These are phyloP conservation scores for Rhagium mordax DNA, from an alignment of 2,888 invertebrate species.

Conservation along the genomic window DNA sequence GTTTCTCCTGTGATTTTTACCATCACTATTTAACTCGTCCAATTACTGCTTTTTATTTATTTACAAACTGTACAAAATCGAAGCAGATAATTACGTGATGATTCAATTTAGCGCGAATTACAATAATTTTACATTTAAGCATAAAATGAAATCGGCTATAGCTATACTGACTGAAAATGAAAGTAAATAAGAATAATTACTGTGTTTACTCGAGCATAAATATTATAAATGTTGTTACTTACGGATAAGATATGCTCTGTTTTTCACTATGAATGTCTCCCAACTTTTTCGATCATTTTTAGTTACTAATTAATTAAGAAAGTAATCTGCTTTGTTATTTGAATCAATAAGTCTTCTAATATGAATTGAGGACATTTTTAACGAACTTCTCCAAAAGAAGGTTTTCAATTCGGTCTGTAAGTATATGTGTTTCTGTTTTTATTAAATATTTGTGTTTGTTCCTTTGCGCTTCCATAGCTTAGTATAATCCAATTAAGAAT, in stretches of 20 bases:
- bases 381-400: too few species aligned
- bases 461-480: too few species aligned
- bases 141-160: constrained; percentile 1
- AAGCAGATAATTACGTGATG: background rate
- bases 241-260: constrained; percentile 22
- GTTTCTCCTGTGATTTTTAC: too few species aligned
- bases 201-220: constrained; percentile 21
- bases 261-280: constrained; percentile 9
- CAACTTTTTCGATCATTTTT: background rate
- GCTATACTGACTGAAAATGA: constrained; percentile 17
- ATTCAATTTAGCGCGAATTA: constrained; percentile 7
- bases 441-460: too few species aligned
- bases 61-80: background rate
- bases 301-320: constrained; percentile 1
- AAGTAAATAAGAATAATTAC: constrained; percentile 25
- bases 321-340: background rate
- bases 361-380: too few species aligned
- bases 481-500: too few species aligned
- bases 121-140: constrained; percentile 2
- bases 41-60: background rate
- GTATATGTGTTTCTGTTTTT: too few species aligned
- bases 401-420: too few species aligned
- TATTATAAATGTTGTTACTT: constrained; percentile 8
- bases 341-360: constrained; percentile 4
- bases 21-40: too few species aligned